Evolutionary conservation across 2,888 invertebrate genomes (phyloP), one percentile per base, ranked within the genome.

Genomic region (Argyresthia goedartella): DNA sequence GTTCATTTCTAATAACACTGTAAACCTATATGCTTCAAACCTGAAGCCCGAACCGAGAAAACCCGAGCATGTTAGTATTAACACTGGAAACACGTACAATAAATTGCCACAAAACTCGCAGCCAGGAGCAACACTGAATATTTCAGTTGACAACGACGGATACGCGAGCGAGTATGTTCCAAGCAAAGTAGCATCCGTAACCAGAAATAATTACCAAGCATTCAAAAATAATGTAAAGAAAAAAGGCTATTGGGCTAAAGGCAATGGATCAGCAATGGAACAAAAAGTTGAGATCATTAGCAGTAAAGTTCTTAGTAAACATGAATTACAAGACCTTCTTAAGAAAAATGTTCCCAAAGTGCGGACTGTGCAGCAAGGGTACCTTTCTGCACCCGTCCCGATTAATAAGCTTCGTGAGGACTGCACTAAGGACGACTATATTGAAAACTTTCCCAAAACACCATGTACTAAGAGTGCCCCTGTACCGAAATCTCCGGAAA

Each of bases 161-260:
- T 75, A 69, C 62, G 76, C 77, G 25, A 75, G 71, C 65, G 87
- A 87, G 64, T 87, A 87, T 73, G 77, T 87, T 13, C 87, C 87
- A 11, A 85, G 85, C 14, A 82, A 71, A 57, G 62, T 85, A 54
- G 81, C 81, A 50, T 73, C 76, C 15, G 72, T 73, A 53, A 75
- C 79, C n/a, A 81, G 81, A 57, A 73, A 72, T 57, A 87, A 85
- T 58, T 86, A 87, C 56, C 81, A 86, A 60, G 76, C 81, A 54
- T 87, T 87, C 47, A 86, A 79, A 64, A 73, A 85, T 54, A 81
- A 80, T 74, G 81, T 86, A 1, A 71, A 71, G 53, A 76, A 64
- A 56, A 81, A 79, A 59, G 86, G 86, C 9, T 86, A 65, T 56
- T 86, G 86, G 86, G 85, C 82, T 8, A 85, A 85, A 63, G 85